Base-by-base conservation (phyloP, 2,797 vertebrate species). In the Geotrypetes seraphini region DNA sequence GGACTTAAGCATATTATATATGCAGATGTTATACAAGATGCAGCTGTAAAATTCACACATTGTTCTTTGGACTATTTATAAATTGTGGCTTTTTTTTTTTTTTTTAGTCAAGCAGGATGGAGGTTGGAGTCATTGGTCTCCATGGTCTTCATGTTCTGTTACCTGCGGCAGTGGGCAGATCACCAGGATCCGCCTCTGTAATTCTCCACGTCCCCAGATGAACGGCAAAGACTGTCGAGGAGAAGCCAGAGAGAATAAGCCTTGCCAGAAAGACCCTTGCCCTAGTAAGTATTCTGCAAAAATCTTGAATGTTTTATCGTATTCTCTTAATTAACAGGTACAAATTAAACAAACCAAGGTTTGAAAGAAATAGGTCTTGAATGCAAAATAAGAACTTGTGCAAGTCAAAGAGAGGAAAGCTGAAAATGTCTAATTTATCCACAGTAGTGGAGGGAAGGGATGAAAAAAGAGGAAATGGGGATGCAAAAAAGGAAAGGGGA, bases 61-160 rank as follows among this genome's bases (percentile, higher is more conserved):
- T n/a, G n/a, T n/a, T n/a, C n/a, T n/a, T n/a, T n/a, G n/a, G n/a
- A n/a, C n/a, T n/a, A n/a, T n/a, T n/a, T 2, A 10, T 19, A 42
- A 51, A 3, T 16, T 8, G 17, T 5, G 3, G 11, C 24, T 50
- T 54, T 36, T 11, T 64, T 23, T 46, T 44, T 59, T 50, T 16
- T 16, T 16, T 31, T 32, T 44, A 99, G 96, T 98, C 76, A 96
- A 89, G 65, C 96, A 98, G 70, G 89, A 99, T 51, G 96, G 96
- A 11, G 87, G 87, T 31, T 99, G 96, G 96, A 98, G 95, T 70
- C 92, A 97, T 53, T 99, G 96, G 96, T 99, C 96, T 1, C 96
- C 96, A 0, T 99, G 96, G 96, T 98, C 96, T 0, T 96, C 94
- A 0, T 99, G 96, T 60, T 97, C 96, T 5, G 94, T 96, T 50